Evolutionary conservation across 2,113 vertebrate species (phyloP).

Genomic region (Saccopteryx bilineata): DNA sequence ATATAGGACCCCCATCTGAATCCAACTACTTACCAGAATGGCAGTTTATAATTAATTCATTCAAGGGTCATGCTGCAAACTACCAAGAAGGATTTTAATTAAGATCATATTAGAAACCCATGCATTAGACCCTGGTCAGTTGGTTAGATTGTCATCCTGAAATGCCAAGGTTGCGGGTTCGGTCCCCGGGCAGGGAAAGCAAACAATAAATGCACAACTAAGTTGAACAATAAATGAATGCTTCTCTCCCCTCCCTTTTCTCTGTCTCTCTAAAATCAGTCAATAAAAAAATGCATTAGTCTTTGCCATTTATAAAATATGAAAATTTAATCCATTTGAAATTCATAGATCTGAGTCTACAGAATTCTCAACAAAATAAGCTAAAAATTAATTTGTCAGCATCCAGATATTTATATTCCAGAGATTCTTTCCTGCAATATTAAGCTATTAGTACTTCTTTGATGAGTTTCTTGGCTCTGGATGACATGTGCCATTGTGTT

Average conservation of each 20-base stretch:
- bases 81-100: background rate
- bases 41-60: background rate
- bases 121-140: background rate
- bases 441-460: background rate
- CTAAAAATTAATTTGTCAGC: background rate
- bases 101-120: background rate
- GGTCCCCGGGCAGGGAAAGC: too few species aligned
- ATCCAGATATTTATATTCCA: background rate
- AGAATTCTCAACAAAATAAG: constrained; percentile 20
- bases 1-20: background rate
- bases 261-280: too few species aligned
- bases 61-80: background rate
- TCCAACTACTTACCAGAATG: background rate
- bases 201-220: too few species aligned
- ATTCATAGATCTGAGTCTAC: background rate
- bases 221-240: too few species aligned
- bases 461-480: constrained; percentile 65
- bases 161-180: too few species aligned
- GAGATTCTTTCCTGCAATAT: background rate
- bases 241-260: too few species aligned
- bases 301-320: constrained; percentile 6
- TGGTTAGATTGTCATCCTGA: too few species aligned
- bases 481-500: constrained; percentile 45
- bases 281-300: background rate
- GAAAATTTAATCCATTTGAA: constrained; percentile 10